Base-by-base conservation (phyloP, 2,113 vertebrate genomes). In the Pardalotus punctatus region DNA sequence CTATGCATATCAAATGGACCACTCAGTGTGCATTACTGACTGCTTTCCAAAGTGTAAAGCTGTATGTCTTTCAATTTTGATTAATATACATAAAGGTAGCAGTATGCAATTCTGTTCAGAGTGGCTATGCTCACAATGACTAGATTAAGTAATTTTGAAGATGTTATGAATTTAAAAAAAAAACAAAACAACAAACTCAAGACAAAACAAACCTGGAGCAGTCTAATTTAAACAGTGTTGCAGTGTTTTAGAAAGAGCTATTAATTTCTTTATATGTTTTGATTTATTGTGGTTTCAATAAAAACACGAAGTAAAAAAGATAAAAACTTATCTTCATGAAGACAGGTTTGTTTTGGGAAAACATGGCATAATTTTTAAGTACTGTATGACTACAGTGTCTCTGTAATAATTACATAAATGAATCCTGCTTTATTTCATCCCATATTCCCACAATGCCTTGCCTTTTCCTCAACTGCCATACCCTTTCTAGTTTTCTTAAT, bases 401-500 rank as follows among this genome's bases (percentile, higher is more conserved):
- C 48, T 80, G 24, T 42, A 87, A 87, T 88, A 85, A 93, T 88
- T 90, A 80, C 56, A 88, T 60, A 65, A 91, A 83, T 43, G 22
- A 91, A 82, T 77, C 28, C 70, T 88, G 14, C 58, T 90, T 58
- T 92, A 57, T 56, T 87, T 91, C 40, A 24, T 38, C 36, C 14
- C 38, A 2, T 50, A 86, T 66, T 88, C 87, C 79, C 78, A 80
- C 43, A 91, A 86, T 69, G 33, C 38, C 19, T 93, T 87, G 45
- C 24, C 19, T 12, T 64, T 90, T 85, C 62, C 81, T 96, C 84
- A 80, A 65, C 50, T 84, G 81, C 50, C 18, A 40, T 76, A 62
- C 6, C 22, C 38, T 90, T 96, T 93, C 56, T 80, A 73, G 78
- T 91, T 94, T 93, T 86, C 71, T 83, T 73, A 93, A 82, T 80